Conservation (phyloP, 2,888 invertebrate genomes). For the Antheraea yamamai region DNA sequence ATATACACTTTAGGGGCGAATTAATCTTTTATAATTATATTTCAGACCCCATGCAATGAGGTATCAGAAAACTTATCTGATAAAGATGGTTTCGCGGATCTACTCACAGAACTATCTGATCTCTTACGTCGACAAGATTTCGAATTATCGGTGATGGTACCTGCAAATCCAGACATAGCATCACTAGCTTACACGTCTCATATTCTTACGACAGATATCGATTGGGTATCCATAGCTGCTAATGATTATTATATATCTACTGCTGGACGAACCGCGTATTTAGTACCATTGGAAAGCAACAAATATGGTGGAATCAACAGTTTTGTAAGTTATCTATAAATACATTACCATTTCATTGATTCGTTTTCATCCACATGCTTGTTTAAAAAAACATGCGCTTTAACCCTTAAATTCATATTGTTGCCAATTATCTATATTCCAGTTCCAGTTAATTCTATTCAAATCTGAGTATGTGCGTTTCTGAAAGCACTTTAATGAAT, state of each 20-base stretch:
- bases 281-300: slow-evolving; percentile 86
- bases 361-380: not conserved
- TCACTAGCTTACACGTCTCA: slow-evolving; percentile 88
- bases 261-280: slow-evolving; percentile 88
- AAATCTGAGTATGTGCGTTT: too few relatives aligned
- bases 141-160: slow-evolving; percentile 87
- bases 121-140: slow-evolving; percentile 83
- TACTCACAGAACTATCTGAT: slow-evolving; percentile 85
- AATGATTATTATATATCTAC: slow-evolving; percentile 91
- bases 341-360: not conserved
- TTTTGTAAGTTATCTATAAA: slow-evolving; percentile 77
- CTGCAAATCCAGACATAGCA: slow-evolving; percentile 87
- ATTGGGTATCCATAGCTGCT: slow-evolving; percentile 91
- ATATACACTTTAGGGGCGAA: not conserved
- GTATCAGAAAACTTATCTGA: slow-evolving; percentile 79
- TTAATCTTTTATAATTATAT: slow-evolving; percentile 26
- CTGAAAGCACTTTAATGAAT: too few relatives aligned
- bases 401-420: not conserved
- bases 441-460: too few relatives aligned
- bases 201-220: slow-evolving; percentile 84
- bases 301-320: slow-evolving; percentile 85
- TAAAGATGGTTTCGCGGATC: slow-evolving; percentile 84
- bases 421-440: too few relatives aligned
- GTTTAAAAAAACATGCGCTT: not conserved
- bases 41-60: slow-evolving; percentile 82